Conservation (phyloP, 2,797 vertebrate genomes). For the Mionectes olivaceus region DNA sequence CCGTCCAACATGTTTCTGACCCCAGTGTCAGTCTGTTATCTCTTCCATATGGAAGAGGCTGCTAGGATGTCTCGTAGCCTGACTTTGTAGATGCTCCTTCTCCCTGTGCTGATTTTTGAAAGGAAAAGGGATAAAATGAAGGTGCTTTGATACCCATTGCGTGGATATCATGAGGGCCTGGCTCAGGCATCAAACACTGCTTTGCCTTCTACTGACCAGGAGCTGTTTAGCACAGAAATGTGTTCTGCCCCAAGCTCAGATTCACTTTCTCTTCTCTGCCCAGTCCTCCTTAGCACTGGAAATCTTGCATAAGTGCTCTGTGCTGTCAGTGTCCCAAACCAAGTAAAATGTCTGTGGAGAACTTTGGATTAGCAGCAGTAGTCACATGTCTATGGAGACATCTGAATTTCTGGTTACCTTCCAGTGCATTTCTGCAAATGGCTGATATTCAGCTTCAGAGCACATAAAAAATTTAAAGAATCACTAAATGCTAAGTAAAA, state of each 20-base stretch:
- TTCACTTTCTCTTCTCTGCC: neutral
- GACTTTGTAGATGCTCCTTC: neutral
- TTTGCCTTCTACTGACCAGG: neutral
- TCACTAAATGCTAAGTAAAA: constrained; percentile 71
- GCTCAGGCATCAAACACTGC: neutral
- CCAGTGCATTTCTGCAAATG: constrained; percentile 46
- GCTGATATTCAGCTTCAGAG: constrained; percentile 61
- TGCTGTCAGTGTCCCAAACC: neutral
- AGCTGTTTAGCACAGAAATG: neutral
- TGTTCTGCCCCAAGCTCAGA: neutral
- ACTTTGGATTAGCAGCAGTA: neutral
- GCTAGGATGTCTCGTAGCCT: neutral
- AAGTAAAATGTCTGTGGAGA: neutral
- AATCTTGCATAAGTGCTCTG: neutral
- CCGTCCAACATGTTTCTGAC: neutral
- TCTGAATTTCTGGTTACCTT: constrained; percentile 43
- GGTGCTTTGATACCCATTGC: neutral
- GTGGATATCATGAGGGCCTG: neutral
- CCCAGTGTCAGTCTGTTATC: accelerated
- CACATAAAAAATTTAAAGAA: constrained; percentile 80
- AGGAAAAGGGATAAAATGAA: neutral
- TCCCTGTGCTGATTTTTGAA: neutral
- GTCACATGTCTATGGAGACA: neutral
- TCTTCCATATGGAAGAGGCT: neutral
- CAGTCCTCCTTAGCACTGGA: neutral